These are phyloP conservation scores for Prunella strophiata DNA, from an alignment of 2,797 vertebrate species.

Conservation along the genomic window DNA sequence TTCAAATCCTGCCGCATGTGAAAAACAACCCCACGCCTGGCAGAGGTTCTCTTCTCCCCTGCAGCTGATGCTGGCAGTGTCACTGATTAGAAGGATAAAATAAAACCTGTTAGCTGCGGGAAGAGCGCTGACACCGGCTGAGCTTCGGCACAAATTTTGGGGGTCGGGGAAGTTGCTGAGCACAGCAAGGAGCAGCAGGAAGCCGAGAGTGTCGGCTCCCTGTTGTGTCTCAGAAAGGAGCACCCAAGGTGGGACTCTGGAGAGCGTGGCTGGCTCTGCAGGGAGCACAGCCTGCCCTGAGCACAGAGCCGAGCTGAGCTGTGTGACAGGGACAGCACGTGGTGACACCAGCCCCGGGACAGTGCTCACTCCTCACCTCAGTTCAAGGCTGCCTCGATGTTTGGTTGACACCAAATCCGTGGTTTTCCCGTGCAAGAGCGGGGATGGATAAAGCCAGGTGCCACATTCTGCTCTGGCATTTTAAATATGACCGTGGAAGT, in stretches of 20 bases:
- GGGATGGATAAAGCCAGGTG: background rate
- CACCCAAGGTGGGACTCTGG: rapidly evolving
- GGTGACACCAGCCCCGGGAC: background rate
- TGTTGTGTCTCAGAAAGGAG: background rate
- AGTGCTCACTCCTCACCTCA: background rate
- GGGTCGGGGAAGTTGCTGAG: background rate
- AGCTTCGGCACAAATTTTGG: background rate
- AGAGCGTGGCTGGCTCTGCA: background rate
- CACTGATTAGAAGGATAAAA: background rate
- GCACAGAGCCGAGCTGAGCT: too few relatives aligned
- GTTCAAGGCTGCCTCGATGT: background rate
- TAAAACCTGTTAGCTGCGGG: background rate
- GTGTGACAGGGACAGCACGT: background rate
- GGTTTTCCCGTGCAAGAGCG: rapidly evolving
- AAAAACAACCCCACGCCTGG: background rate
- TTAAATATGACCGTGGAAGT: background rate
- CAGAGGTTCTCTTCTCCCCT: background rate
- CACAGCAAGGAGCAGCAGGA: background rate
- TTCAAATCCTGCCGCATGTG: background rate
- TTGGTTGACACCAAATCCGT: rapidly evolving
- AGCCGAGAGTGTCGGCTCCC: background rate
- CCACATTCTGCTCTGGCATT: background rate
- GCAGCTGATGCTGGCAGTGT: background rate
- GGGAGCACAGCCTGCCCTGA: background rate
- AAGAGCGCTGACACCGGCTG: background rate